Evolutionary conservation across 2,888 invertebrate genomes (phyloP), one percentile per base, ranked within the genome.

Genomic region (Erebia palarica): DNA sequence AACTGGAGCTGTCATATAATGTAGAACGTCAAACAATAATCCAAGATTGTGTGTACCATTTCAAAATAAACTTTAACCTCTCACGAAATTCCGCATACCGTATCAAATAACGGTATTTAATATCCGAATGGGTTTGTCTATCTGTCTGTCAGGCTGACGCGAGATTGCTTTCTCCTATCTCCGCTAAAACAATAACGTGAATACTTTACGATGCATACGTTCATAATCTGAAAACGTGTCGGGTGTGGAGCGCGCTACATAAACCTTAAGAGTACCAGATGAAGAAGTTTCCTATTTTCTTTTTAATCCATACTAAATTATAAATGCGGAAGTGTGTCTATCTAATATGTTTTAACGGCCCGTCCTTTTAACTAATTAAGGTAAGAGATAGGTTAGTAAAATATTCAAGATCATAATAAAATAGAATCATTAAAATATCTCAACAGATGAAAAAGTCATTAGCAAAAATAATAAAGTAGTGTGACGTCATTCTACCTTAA

Each of bases 141-240:
- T 84, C 84, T 79, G 81, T 82, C 83, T 83, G 86, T 84, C 85
- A 78, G 67, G 64, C 75, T 82, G 85, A 85, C 83, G 79, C 73
- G 81, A 84, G 81, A 90, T 90, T 88, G 88, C 86, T 83, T 86
- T 87, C 81, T 80, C 76, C 77, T 76, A 77, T 79, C 81, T 78
- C 79, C 81, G 79, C 75, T 77, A 76, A 80, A 81, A 82, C 82
- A 81, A 81, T 82, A 83, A 80, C 60, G 64, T 60, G 69, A 65
- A 74, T 69, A 71, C 69, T 75, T 71, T 61, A 49, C 78, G 73
- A 76, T 78, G 73, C 74, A 75, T 75, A 78, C 74, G 76, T 76
- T 82, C 80, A 79, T 79, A 81, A 79, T 78, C 77, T n/a, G 58
- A 27, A 67, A 49, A 67, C 27, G 49, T 49, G 36, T 49, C 27